phyloP scores from a whole-genome alignment of 2,113 vertebrate species.

The Mola mola region DNA sequence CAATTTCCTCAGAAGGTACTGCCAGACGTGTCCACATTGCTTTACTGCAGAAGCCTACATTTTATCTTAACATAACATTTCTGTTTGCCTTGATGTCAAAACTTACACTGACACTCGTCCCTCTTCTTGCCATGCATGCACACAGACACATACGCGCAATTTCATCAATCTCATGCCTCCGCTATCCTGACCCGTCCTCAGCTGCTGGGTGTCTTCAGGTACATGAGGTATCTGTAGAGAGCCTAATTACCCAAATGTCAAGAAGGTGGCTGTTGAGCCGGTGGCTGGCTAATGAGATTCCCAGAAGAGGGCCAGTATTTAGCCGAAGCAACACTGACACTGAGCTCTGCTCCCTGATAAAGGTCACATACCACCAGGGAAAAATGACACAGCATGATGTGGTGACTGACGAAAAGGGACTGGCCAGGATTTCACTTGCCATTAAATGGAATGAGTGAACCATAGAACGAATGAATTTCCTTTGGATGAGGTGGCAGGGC shows the following conservation, averaged over 20 bases:
- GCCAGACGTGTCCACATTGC: not conserved
- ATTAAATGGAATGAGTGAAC: constrained; percentile 52
- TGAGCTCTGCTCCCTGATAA: constrained; percentile 67
- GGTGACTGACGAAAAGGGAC: constrained; percentile 33
- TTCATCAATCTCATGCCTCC: no score
- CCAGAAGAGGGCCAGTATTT: constrained; percentile 69
- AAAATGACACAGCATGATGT: constrained; percentile 67
- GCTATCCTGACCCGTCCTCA: constrained; percentile 19
- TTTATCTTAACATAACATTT: constrained; percentile 9
- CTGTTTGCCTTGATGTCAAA: not conserved
- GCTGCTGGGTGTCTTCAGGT: constrained; percentile 52
- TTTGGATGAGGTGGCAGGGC: constrained; percentile 24
- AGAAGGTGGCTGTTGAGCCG: constrained; percentile 63
- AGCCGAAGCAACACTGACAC: constrained; percentile 63
- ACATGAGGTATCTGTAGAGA: constrained; percentile 70
- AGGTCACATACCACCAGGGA: constrained; percentile 67
- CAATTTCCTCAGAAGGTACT: not conserved
- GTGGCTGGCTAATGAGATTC: constrained; percentile 74
- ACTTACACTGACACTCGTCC: not conserved
- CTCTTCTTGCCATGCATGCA: not conserved
- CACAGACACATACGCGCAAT: not conserved
- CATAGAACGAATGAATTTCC: constrained; percentile 30
- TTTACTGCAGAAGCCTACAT: not conserved
- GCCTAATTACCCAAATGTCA: constrained; percentile 71
- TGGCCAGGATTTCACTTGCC: constrained; percentile 36